Evolutionary conservation across 1,140 invertebrate genomes (phyloP).

Genomic region (Platyscapa corneri): DNA sequence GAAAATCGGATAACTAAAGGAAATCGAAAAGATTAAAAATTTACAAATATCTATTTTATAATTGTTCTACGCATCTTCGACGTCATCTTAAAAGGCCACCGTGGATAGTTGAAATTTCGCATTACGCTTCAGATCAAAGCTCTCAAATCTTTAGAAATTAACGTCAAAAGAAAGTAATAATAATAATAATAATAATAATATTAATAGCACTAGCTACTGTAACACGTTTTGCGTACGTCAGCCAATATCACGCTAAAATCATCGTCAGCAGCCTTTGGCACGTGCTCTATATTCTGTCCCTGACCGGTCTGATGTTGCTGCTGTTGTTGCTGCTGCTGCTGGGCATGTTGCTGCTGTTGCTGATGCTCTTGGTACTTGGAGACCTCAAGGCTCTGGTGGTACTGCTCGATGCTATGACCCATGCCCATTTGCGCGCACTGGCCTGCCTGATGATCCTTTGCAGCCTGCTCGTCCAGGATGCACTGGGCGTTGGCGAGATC

Average conservation of each 20-base stretch:
- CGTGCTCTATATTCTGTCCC: slow-evolving; percentile 70
- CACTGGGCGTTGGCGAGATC: slow-evolving; percentile 68
- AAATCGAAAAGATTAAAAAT: slow-evolving; percentile 7
- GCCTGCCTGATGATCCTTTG: slow-evolving; percentile 65
- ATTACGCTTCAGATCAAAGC: not conserved
- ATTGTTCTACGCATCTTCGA: slow-evolving; percentile 9
- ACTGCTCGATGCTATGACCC: slow-evolving; percentile 64
- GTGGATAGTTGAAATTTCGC: not conserved
- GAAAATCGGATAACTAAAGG: not conserved
- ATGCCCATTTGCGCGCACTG: slow-evolving; percentile 61
- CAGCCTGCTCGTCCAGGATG: slow-evolving; percentile 67
- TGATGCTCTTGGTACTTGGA: slow-evolving; percentile 69
- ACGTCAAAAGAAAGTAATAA: not conserved
- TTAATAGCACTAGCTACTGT: slow-evolving; percentile 80
- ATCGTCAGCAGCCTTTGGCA: slow-evolving; percentile 81
- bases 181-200: not conserved
- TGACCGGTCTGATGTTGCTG: slow-evolving; percentile 19
- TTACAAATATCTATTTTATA: slow-evolving; percentile 2
- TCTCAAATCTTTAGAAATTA: not conserved
- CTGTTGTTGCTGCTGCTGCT: slow-evolving; percentile 64
- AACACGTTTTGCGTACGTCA: slow-evolving; percentile 89
- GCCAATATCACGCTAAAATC: slow-evolving; percentile 91
- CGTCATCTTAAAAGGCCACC: not conserved
- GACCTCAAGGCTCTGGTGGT: slow-evolving; percentile 67
- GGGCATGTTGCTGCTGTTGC: slow-evolving; percentile 66